These are phyloP conservation scores for Acipenser oxyrinchus DNA, from an alignment of 2,797 vertebrate genomes.

Conservation along the genomic window DNA sequence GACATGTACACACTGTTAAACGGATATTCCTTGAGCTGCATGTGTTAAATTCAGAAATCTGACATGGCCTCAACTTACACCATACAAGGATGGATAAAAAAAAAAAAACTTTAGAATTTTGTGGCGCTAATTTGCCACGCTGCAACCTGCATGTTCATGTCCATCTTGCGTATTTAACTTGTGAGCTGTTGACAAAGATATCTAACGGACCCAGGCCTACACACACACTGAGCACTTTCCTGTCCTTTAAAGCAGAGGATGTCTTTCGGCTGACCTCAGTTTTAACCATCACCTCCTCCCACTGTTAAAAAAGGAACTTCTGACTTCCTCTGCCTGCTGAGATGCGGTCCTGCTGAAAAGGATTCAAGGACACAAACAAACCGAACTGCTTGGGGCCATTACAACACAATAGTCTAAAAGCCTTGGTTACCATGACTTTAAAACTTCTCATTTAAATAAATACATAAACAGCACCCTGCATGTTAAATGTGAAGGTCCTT, in stretches of 20 bases:
- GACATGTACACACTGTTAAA: too few relatives aligned
- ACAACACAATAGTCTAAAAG: too few relatives aligned
- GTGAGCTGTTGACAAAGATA: too few relatives aligned
- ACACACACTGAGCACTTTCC: conserved; percentile 28
- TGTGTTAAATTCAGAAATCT: not conserved
- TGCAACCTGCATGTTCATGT: not conserved
- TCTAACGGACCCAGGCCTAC: not conserved
- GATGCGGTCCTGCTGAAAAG: not conserved
- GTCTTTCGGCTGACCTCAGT: not conserved
- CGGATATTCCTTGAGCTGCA: not conserved
- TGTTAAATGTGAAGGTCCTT: too few relatives aligned
- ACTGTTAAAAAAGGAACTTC: conserved; percentile 9
- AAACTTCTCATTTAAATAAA: too few relatives aligned
- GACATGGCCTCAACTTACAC: not conserved
- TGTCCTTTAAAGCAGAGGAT: conserved; percentile 13
- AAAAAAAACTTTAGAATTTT: not conserved
- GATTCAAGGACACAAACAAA: not conserved
- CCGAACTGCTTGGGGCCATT: not conserved
- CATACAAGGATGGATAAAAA: not conserved
- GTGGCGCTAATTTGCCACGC: not conserved
- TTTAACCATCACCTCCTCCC: not conserved
- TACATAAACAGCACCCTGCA: too few relatives aligned
- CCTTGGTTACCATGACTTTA: too few relatives aligned
- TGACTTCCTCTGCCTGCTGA: not conserved
- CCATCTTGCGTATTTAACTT: not conserved